Base-by-base conservation (phyloP, 2,888 invertebrate species). In the Seira sanloemensis region DNA sequence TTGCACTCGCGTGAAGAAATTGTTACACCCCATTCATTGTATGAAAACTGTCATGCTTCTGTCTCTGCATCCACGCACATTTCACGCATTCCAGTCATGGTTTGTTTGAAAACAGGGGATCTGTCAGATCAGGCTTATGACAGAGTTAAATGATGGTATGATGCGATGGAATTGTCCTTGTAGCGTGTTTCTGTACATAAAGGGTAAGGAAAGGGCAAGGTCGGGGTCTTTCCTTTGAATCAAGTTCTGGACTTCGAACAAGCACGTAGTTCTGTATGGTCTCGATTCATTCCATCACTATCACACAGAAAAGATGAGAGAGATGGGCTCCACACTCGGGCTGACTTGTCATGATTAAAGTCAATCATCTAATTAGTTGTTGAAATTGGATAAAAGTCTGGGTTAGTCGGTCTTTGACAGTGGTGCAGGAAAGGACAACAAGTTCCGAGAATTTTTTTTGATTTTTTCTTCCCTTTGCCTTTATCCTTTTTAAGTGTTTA, bases 161-260 rank as follows among this genome's bases (percentile, higher is more conserved):
- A 58, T 58, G n/a, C n/a, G n/a, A n/a, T n/a, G 58, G 58, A 18
- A 58, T 58, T 58, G 58, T 58, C 58, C 58, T 58, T 58, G 58
- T 58, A 58, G 7, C 58, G 7, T 4, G 58, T 58, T 46, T 27
- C 75, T 66, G n/a, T 46, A 65, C 18, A 68, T 9, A 68, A 68
- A 26, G 27, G 19, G 69, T 69, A 27, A 25, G 19, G 37, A 69
- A 78, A 72, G 78, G 78, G 78, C 78, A 78, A 78, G 78, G 78
- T 78, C 78, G 78, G 58, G 78, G 50, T 62, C 62, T 62, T 18
- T 66, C 24, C 5, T 66, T n/a, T 66, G 4, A 66, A 66, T 66
- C 66, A 23, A 12, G n/a, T 19, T 21, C n/a, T 66, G 66, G 21
- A 66, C 66, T 19, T 66, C 23, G 24, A 23, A 24, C 24, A 24